phyloP scores from a whole-genome alignment of 2,113 vertebrate genomes.

The Otolemur garnettii region DNA sequence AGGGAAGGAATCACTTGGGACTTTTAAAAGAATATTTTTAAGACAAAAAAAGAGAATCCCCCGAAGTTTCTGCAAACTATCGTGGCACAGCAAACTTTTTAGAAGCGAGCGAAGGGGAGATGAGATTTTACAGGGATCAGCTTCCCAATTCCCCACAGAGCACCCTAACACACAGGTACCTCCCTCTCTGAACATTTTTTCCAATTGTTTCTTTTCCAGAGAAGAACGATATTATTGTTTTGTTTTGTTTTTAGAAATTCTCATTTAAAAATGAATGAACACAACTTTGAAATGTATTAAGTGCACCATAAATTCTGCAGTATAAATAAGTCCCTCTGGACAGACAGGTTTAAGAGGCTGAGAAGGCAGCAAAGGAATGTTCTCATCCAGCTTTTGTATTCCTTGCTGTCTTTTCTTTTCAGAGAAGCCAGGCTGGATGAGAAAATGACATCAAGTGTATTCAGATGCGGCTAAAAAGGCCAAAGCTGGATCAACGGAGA shows the following conservation, averaged over 20 bases:
- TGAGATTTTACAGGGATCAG: neutral
- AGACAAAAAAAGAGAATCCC: neutral
- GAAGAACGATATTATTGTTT: neutral
- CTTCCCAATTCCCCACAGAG: neutral
- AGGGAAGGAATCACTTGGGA: constrained; percentile 65
- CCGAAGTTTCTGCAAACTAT: constrained; percentile 65
- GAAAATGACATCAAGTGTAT: neutral
- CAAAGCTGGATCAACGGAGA: neutral
- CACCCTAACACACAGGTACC: neutral
- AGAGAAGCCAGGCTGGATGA: neutral
- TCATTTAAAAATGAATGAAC: constrained; percentile 40
- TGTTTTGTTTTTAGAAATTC: neutral
- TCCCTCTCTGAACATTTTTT: neutral
- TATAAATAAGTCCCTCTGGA: neutral
- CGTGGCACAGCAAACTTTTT: constrained; percentile 47
- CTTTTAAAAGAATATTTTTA: constrained; percentile 67
- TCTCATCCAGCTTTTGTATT: neutral
- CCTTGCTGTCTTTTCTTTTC: neutral
- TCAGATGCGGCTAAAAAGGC: neutral
- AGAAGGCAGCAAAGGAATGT: neutral
- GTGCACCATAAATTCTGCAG: neutral
- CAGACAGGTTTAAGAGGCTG: neutral
- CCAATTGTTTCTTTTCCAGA: constrained; percentile 10
- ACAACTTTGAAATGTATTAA: neutral
- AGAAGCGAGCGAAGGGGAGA: neutral